phyloP scores from a whole-genome alignment of 2,888 invertebrate genomes.

The Ormyrus nitidulus region DNA sequence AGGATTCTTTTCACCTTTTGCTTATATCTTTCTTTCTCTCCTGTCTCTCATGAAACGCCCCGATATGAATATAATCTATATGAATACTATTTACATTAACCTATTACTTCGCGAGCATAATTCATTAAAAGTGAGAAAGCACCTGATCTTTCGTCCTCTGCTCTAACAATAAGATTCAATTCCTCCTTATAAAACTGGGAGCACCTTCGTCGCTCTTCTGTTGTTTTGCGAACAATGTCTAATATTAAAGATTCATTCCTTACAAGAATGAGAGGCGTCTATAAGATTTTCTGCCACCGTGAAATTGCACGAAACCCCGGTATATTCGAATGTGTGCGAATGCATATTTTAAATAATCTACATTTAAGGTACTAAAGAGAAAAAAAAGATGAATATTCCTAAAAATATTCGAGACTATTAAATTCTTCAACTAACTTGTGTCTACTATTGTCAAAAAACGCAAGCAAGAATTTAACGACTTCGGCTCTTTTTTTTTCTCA shows the following conservation, averaged over 20 bases:
- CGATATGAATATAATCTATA: slow-evolving; percentile 36
- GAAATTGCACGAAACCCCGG: slow-evolving; percentile 73
- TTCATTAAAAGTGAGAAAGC: slow-evolving; percentile 39
- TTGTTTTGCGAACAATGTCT: not conserved
- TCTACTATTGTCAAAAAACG: slow-evolving; percentile 31
- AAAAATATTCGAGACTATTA: slow-evolving; percentile 22
- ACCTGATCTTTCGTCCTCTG: slow-evolving; percentile 34
- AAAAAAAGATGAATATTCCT: slow-evolving; percentile 39
- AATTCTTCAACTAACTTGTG: slow-evolving; percentile 24
- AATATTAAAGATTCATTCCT: slow-evolving; percentile 8
- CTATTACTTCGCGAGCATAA: slow-evolving; percentile 39
- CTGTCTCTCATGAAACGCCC: slow-evolving; percentile 54
- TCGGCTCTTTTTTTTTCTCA: slow-evolving; percentile 9
- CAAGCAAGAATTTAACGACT: slow-evolving; percentile 36
- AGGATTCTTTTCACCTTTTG: slow-evolving; percentile 20
- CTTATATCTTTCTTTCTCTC: not conserved
- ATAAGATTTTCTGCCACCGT: slow-evolving; percentile 66
- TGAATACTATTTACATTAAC: slow-evolving; percentile 61
- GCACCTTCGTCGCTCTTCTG: slow-evolving; percentile 45
- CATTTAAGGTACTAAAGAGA: slow-evolving; percentile 39
- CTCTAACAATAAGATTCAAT: slow-evolving; percentile 41
- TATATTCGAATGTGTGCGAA: slow-evolving; percentile 58
- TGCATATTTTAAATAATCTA: slow-evolving; percentile 36
- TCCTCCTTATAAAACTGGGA: slow-evolving; percentile 38
- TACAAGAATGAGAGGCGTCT: slow-evolving; percentile 47